Base-by-base conservation (phyloP, 2,113 vertebrate genomes). In the Phaetusa simplex region DNA sequence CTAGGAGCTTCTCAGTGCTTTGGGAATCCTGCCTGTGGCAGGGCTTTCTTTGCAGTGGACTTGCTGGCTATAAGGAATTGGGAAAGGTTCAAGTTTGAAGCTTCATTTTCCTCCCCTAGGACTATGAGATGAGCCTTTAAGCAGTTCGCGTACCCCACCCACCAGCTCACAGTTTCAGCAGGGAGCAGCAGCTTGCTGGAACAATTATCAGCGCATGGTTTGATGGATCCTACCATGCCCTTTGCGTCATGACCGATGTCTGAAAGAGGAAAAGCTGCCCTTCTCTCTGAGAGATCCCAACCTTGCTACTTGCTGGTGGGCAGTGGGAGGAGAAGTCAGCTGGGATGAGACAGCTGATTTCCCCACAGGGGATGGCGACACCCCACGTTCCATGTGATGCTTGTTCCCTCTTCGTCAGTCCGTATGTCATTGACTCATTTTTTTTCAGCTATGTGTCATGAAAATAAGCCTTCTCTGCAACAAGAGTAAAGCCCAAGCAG, bases 341-440 rank as follows among this genome's bases (percentile, higher is more conserved):
- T 70, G 66, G 82, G 65, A 32, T 64, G 62, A 64, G 24, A 62
- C 64, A 80, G 76, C 58, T 62, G 66, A 91, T 95, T 95, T 90
- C 62, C 55, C 55, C 45, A 52, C 2, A 6, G 29, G 29, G 24
- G 47, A 36, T 74, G 71, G 38, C 59, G 85, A 86, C 76, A 82
- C 50, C 40, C 18, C 6, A 15, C 2, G 7, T 18, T 59, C 67
- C 95, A 74, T 62, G 79, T 93, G 95, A 95, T 58, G 55, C 47
- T 91, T 53, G 47, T 91, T 96, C 85, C 82, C 15, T 62, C 85
- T 88, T 69, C 0, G 1, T 90, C 96, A 72, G 61, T 62, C 86
- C 80, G 20, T 81, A 52, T 94, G 95, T 69, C 49, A 61, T 38
- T 95, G 96, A 96, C 64, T 97, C 93, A 79, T 52, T 82, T 81